These are phyloP conservation scores for Alcis repandata DNA, from an alignment of 2,888 invertebrate species.

Conservation along the genomic window DNA sequence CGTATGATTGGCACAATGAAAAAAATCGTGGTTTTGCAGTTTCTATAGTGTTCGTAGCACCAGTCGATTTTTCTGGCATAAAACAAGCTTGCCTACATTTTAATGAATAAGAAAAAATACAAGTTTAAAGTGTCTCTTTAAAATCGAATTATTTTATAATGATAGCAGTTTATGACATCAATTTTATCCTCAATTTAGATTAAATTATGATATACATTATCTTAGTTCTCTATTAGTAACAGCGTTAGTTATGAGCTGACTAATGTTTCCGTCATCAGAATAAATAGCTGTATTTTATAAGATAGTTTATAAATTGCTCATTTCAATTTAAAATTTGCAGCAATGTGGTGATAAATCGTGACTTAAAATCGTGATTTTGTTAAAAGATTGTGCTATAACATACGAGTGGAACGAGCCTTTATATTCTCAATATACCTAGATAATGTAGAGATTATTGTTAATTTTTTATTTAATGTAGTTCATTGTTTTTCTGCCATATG, in stretches of 20 bases:
- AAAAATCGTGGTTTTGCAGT: no score
- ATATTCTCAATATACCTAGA: not conserved
- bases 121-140: not conserved
- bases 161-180: not conserved
- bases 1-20: no score
- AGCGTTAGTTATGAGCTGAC: slow-evolving; percentile 3
- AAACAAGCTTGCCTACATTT: no score
- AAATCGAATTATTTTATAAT: not conserved
- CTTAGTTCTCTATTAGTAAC: not conserved
- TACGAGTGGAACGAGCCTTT: not conserved
- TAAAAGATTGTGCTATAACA: not conserved
- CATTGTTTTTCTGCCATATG: no score
- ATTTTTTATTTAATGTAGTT: no score
- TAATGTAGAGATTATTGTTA: no score
- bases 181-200: not conserved
- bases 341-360: not conserved
- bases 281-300: not conserved
- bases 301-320: not conserved
- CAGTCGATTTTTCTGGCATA: not conserved
- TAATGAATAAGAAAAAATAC: not conserved
- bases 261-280: not conserved
- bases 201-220: not conserved
- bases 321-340: not conserved
- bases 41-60: no score
- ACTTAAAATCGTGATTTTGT: not conserved